Percentiles rank a stretch among this genome's conserved stretches.
phyloP scores from a whole-genome alignment of 2,113 vertebrate genomes.

The Taxidea taxus region DNA sequence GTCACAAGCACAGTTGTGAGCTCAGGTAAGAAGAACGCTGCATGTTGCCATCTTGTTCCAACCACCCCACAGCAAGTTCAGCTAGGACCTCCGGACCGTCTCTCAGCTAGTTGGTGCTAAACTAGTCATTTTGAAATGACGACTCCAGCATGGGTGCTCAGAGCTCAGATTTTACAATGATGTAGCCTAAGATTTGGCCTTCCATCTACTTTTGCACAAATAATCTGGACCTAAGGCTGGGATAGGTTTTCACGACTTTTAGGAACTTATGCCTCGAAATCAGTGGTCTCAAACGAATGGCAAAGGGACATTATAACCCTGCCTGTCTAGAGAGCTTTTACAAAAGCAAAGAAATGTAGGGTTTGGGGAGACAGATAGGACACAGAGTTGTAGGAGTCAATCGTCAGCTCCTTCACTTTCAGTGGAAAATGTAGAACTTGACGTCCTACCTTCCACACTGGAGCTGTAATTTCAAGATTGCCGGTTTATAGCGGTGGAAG shows the following conservation, averaged over 20 bases:
- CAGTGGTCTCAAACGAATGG: background rate
- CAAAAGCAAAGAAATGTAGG: background rate
- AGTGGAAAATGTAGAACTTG: background rate
- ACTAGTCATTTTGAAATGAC: background rate
- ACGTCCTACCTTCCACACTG: background rate
- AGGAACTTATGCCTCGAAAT: background rate
- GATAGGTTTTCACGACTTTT: background rate
- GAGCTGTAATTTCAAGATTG: background rate
- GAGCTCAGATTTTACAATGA: background rate
- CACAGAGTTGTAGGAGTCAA: background rate
- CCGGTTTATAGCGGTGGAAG: background rate
- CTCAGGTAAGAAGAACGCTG: conserved; percentile 76
- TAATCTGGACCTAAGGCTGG: background rate
- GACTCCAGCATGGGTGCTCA: background rate
- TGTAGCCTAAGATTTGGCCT: background rate
- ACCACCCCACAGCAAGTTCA: too few relatives aligned
- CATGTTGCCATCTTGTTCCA: background rate
- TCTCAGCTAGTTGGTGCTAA: background rate
- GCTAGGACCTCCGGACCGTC: background rate
- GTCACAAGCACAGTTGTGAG: conserved; percentile 73
- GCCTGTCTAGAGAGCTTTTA: background rate
- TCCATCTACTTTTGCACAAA: background rate
- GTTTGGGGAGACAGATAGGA: background rate
- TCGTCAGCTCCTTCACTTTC: background rate
- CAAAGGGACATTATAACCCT: background rate